phyloP scores from a whole-genome alignment of 2,888 invertebrate species.

The Noctuana brunneofusca region DNA sequence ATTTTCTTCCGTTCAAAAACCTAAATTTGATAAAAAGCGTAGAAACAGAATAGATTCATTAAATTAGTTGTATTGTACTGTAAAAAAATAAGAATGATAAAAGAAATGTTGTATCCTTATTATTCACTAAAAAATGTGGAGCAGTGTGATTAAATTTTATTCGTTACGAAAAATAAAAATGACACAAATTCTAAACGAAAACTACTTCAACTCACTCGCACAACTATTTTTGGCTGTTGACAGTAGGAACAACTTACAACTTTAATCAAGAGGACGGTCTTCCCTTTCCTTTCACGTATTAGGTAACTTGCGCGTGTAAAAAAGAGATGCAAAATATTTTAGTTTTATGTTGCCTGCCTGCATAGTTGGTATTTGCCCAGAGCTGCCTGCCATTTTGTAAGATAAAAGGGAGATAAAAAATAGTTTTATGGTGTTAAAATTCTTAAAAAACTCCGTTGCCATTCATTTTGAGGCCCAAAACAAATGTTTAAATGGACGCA shows the following conservation, averaged over 20 bases:
- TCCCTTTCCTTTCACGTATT: conserved; percentile 43
- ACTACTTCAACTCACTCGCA: conserved; percentile 8
- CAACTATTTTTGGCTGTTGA: conserved; percentile 60
- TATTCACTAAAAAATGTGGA: too few species aligned
- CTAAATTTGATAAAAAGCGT: too few species aligned
- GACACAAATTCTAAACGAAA: conserved; percentile 13
- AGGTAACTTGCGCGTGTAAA: conserved; percentile 35
- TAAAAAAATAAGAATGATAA: too few species aligned
- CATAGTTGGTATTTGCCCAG: conserved; percentile 77
- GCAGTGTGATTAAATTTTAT: too few species aligned
- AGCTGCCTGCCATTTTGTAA: conserved; percentile 82
- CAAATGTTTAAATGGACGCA: conserved; percentile 93
- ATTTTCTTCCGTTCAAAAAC: too few species aligned
- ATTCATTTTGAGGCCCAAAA: conserved; percentile 78
- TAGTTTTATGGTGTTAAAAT: conserved; percentile 83
- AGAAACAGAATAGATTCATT: too few species aligned
- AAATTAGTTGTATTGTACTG: too few species aligned
- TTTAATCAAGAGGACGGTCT: conserved; percentile 27
- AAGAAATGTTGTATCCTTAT: too few species aligned
- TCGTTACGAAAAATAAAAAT: too few species aligned
- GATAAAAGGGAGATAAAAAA: conserved; percentile 83
- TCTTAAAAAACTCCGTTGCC: conserved; percentile 77
- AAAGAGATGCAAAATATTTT: conserved; percentile 44
- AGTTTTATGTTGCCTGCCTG: conserved; percentile 65
- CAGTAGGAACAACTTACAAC: conserved; percentile 58